Base-by-base conservation (phyloP, 2,113 vertebrate species). In the Podarcis raffonei region DNA sequence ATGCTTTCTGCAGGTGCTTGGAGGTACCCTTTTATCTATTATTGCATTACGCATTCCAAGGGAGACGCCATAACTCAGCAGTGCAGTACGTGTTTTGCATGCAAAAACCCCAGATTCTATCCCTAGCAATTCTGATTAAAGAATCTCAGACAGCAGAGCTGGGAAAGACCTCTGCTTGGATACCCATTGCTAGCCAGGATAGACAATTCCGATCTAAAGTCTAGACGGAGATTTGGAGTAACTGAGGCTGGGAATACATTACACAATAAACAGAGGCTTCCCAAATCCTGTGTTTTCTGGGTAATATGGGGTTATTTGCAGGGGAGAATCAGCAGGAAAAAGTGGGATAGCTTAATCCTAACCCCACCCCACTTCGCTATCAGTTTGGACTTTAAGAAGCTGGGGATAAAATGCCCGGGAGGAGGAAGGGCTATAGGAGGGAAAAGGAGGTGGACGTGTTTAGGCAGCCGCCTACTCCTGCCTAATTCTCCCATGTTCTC, bases 31-130 rank as follows among this genome's bases (percentile, higher is more conserved):
- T 62, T 81, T 81, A 59, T 81, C 57, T 35, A 62, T 80, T 53
- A 80, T 62, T 81, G 57, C 79, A 81, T 62, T 81, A 81, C 30
- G 35, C n/a, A 81, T 81, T 81, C 79, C 30, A 81, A 53, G 79
- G 57, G 27, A 81, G 16, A 23, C 3, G 79, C 79, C 30, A 62
- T 62, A 81, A 32, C 11, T 80, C 48, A 80, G 78, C 57, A 81
- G n/a, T 59, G 32, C 53, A 81, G 53, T n/a, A 57, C 13, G 27
- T 80, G 77, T 81, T 81, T 81, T 62, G 53, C 57, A 81, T 81
- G 53, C 57, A n/a, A 12, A 62, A 18, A 3, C 11, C 42, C 53
- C 79, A 22, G 11, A 32, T 62, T 81, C n/a, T 81, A 59, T 35
- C 53, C 30, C 53, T 81, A 81, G 48, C 78, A 12, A 32, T 81